Base-by-base conservation (phyloP, 2,113 vertebrate species). In the Nansenia antarctica region DNA sequence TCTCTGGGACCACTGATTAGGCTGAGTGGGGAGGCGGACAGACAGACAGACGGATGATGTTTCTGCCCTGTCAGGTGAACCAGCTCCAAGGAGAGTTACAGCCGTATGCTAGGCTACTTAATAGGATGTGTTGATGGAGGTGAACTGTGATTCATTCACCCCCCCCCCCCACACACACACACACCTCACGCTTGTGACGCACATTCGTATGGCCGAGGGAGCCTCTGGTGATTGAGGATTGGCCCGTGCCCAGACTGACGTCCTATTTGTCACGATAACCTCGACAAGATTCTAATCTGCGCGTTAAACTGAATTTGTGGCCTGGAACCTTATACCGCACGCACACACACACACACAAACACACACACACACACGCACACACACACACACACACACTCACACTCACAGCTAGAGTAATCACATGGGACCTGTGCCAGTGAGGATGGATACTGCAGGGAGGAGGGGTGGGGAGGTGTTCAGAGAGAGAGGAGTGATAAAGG, bases 81-180 rank as follows among this genome's bases (percentile, higher is more conserved):
- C 47, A 65, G 57, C 66, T 78, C 60, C 12, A 31, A 61, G 15
- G 65, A 30, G 24, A 14, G 7, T 11, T 37, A 64, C 30, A n/a
- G 14, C 62, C 27, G 60, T 70, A 69, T 49, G 68, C 69, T 74
- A 20, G 26, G 71, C 37, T 39, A 66, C 37, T 52, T 59, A 69
- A 62, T 70, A 67, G 72, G 69, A 74, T 79, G 76, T 79, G 37
- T 69, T 61, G 20, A 67, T 49, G 32, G 77, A 74, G 77, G 69
- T 78, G 32, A 58, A 80, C 75, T 52, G 61, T 83, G 79, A 86
- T 74, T 86, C 81, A 83, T 55, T 49, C 52, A 47, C 80, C 78
- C 72, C 72, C n/a, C 64, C 72, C 68, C 49, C 9, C 39, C 77
- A 37, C 34, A 12, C 14, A 34, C 55, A n/a, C n/a, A n/a, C n/a